Base-by-base conservation (phyloP, 2,888 invertebrate species). In the Archaeoteleia sp. region DNA sequence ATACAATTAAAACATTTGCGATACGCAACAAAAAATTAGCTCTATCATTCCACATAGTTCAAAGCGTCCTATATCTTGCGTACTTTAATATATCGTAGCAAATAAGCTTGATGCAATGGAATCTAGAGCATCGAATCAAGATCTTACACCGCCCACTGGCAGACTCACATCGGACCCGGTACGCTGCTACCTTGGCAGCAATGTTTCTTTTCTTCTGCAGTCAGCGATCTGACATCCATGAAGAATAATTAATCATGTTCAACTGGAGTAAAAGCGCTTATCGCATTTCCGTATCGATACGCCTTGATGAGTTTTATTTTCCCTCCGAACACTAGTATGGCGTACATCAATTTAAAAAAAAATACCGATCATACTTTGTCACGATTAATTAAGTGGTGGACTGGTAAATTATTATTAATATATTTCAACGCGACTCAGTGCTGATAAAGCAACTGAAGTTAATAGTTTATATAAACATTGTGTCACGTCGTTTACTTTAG, bases 81-180 rank as follows among this genome's bases (percentile, higher is more conserved):
- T 12, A 12, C 35, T 61, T 53, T 51, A n/a, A n/a, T n/a, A 17
- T 61, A 53, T 43, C 45, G 37, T 37, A 32, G 60, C 39, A 37
- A 61, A 61, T 39, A 61, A 60, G 37, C 37, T 40, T 35, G 37
- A 43, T 48, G 45, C 42, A 32, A 55, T 54, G 66, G 66, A 67
- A 67, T 67, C 60, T 67, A 60, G 66, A 67, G 60, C 66, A 67
- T 60, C 49, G 55, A 67, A 60, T 55, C 60, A 43, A 54, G 60
- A 67, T 60, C 48, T 53, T 45, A 60, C 66, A 14, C 48, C 66
- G 60, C 66, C 66, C 48, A 66, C 66, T 53, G 34, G 10, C 35
- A 30, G 42, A 45, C 45, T 55, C 15, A 25, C 46, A 53, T 35
- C 35, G 14, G 14, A 14, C 35, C 35, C 10, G 30, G 30, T 30